Evolutionary conservation across 2,888 invertebrate species (phyloP).

Genomic region (Endotricha flammealis): DNA sequence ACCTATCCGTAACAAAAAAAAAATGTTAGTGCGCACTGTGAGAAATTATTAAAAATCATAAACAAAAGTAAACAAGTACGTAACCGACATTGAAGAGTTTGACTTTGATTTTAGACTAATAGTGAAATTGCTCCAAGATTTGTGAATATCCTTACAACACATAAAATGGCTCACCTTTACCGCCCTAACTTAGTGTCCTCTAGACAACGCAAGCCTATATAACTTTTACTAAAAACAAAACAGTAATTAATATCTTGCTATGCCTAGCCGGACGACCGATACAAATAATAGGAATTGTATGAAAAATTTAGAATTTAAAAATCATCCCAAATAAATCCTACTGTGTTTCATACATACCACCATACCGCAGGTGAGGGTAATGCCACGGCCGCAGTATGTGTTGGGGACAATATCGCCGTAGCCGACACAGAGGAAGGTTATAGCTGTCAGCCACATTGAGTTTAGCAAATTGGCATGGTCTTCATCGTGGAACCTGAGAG

Average conservation of each 20-base stretch:
- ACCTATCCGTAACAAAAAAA: too few species aligned
- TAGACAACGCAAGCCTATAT: constrained; percentile 54
- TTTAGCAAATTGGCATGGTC: constrained; percentile 99
- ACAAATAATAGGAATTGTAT: constrained; percentile 31
- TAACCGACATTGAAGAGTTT: constrained; percentile 63
- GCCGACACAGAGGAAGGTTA: constrained; percentile 99
- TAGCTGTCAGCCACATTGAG: constrained; percentile 99
- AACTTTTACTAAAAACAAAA: constrained; percentile 11
- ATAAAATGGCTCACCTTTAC: constrained; percentile 79
- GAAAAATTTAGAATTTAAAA: constrained; percentile 31
- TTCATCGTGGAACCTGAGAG: constrained; percentile 96
- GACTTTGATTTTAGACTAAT: constrained; percentile 60
- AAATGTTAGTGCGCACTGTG: constrained; percentile 25
- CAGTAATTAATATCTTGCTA: constrained; percentile 37
- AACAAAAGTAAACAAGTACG: constrained; percentile 33
- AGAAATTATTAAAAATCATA: constrained; percentile 39
- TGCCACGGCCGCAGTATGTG: constrained; percentile 99
- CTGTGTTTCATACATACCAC: constrained; percentile 89
- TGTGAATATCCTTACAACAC: constrained; percentile 48
- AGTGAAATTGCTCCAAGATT: constrained; percentile 50
- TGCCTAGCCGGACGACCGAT: constrained; percentile 37
- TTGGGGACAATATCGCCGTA: constrained; percentile 99
- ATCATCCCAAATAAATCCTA: constrained; percentile 56
- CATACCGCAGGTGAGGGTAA: constrained; percentile 99
- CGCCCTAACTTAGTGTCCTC: constrained; percentile 39